Evolutionary conservation across 2,797 vertebrate species (phyloP), one percentile per base, ranked within the genome.

Genomic region (Salarias fasciatus): DNA sequence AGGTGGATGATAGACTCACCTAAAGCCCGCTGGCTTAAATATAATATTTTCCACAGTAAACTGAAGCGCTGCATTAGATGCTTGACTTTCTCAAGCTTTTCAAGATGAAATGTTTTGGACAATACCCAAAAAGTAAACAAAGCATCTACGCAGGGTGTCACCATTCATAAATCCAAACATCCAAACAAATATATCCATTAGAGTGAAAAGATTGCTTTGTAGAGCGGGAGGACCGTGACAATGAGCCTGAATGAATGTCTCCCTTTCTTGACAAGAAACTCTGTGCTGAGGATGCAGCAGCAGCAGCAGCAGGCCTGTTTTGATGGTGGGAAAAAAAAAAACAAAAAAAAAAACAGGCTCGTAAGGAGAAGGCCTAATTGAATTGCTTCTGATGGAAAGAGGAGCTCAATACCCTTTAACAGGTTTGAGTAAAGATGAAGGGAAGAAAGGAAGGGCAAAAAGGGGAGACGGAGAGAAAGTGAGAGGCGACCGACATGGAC

Each of bases 341-440:
- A 24, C 3, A 24, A 75, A 83, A 24, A 24, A 24, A 24, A 3
- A 72, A 73, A 58, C 69, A 48, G 33, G 61, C 70, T 81, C 70
- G 57, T 82, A 77, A 79, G 75, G 67, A 79, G 76, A 70, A 84
- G 53, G 64, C 59, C 81, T 86, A 88, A 88, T 85, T 89, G 78
- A 91, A 89, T 90, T 86, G 79, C 86, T 69, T 78, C 50, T 82
- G 82, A 83, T 80, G 70, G 78, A 79, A 80, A 85, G 66, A 80
- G 54, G 59, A 79, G 72, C 76, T 87, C 79, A 58, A 79, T 84
- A 81, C 61, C 66, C 80, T 87, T 86, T 84, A 80, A 83, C 77
- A 78, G 79, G 87, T 88, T 77, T 75, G 69, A 80, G 72, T 76
- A 74, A 86, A 81, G 81, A 83, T 52, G 77, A 68, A 77, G 69